Evolutionary conservation across 2,113 vertebrate species (phyloP), one percentile per base, ranked within the genome.

Genomic region (Gopherus flavomarginatus): DNA sequence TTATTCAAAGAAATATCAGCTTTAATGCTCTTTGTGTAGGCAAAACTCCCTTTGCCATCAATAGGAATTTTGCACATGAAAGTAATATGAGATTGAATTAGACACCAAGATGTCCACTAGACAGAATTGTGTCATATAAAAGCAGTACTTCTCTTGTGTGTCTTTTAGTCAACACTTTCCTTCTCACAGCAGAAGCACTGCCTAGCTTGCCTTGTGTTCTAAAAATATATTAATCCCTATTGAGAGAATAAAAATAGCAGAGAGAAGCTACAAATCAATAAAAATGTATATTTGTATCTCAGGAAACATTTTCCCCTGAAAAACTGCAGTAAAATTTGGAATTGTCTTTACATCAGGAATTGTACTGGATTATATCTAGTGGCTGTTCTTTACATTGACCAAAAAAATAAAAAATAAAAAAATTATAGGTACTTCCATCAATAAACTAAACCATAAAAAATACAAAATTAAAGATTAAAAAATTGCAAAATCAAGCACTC

Each of bases 251-350:
- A 80, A 89, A 83, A 75, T 44, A 90, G 22, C 27, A 59, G 8
- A 14, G 21, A 79, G 85, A 81, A 89, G 85, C 52, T 91, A 72
- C 75, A 35, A 86, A 91, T 98, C 85, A 95, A 89, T 88, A 14
- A 11, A 94, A 97, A 90, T 91, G 2, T 96, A 31, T 96, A 35
- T 85, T 56, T 92, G 72, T 52, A 81, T 89, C 35, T 87, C 53
- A 26, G 22, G 87, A 69, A 93, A 94, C 59, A 93, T 69, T 92
- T 95, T 89, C 56, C 26, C 52, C 77, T 90, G 56, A 93, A 97
- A 93, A 92, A 69, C 53, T 49, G 19, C 50, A 94, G 42, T 94
- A 92, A 95, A 97, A 26, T 57, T 57, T 57, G 56, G 56, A 57
- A 26, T 57, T 57, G 56, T 57, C 56, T 57, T 27, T 22, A 11